Evolutionary conservation across 1,140 invertebrate species (phyloP).

Genomic region (Drosophila ercepeae): DNA sequence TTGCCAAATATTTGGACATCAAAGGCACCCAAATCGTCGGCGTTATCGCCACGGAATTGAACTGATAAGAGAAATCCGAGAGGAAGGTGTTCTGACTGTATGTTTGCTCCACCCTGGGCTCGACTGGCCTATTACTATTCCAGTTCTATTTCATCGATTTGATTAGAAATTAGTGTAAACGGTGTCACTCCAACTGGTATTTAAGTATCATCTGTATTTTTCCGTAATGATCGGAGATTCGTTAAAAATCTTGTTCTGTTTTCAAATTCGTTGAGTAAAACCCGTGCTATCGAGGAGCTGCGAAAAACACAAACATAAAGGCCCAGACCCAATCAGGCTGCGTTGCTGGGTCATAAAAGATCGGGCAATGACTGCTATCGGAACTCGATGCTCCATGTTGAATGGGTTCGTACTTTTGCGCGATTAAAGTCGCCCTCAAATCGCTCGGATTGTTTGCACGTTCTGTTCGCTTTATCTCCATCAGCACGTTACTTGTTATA

Average conservation of each 20-base stretch:
- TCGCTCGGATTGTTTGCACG: background rate
- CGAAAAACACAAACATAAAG: conserved; percentile 51
- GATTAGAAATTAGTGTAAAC: conserved; percentile 49
- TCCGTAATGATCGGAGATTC: conserved; percentile 18
- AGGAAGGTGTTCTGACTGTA: conserved; percentile 33
- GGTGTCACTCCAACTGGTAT: conserved; percentile 10
- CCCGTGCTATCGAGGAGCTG: conserved; percentile 11
- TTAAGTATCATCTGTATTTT: conserved; percentile 32
- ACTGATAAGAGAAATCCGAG: conserved; percentile 35
- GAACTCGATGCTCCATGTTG: conserved; percentile 10
- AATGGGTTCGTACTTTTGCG: conserved; percentile 12
- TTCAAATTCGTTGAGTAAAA: conserved; percentile 7
- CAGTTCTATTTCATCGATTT: background rate
- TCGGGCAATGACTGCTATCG: conserved; percentile 51
- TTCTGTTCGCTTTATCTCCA: background rate
- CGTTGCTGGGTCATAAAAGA: conserved; percentile 52
- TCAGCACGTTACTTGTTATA: background rate
- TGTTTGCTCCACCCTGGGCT: background rate
- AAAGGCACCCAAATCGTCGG: conserved; percentile 11
- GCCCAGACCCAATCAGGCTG: conserved; percentile 40
- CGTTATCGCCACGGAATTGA: conserved; percentile 36
- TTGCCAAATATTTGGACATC: conserved; percentile 48
- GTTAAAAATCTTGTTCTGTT: conserved; percentile 5
- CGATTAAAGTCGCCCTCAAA: conserved; percentile 15
- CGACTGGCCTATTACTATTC: conserved; percentile 18